These are phyloP conservation scores for Eurystomus glaucurus DNA, from an alignment of 2,797 vertebrate species.

Conservation along the genomic window DNA sequence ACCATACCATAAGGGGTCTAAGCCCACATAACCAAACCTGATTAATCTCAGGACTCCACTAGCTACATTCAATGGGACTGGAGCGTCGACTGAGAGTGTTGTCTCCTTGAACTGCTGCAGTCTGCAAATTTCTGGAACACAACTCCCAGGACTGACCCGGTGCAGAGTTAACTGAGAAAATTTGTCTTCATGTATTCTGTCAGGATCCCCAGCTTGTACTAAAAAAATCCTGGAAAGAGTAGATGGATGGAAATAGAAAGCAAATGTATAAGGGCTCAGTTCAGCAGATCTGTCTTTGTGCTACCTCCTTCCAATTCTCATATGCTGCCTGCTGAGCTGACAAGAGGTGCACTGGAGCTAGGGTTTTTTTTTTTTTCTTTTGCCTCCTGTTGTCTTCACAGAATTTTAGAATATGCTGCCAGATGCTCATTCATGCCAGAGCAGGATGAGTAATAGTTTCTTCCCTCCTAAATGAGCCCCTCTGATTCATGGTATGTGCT, in stretches of 20 bases:
- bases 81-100: neutral
- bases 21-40: neutral
- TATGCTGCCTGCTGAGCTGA: slow-evolving; percentile 45
- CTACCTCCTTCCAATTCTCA: neutral
- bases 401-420: slow-evolving; percentile 45
- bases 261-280: neutral
- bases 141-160: neutral
- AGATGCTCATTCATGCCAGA: slow-evolving; percentile 74
- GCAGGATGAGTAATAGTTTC: slow-evolving; percentile 69
- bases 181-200: neutral
- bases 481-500: slow-evolving; percentile 50
- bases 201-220: neutral
- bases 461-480: slow-evolving; percentile 60
- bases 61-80: slow-evolving; percentile 16
- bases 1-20: neutral
- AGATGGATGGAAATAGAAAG: slow-evolving; percentile 30
- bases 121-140: neutral
- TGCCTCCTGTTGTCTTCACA: slow-evolving; percentile 63
- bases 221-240: neutral
- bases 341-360: neutral
- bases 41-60: slow-evolving; percentile 14
- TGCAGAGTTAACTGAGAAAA: neutral
- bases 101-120: neutral
- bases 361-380: neutral
- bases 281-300: slow-evolving; percentile 38